phyloP scores from a whole-genome alignment of 2,113 vertebrate genomes.

The Apistogramma diplotaenia region DNA sequence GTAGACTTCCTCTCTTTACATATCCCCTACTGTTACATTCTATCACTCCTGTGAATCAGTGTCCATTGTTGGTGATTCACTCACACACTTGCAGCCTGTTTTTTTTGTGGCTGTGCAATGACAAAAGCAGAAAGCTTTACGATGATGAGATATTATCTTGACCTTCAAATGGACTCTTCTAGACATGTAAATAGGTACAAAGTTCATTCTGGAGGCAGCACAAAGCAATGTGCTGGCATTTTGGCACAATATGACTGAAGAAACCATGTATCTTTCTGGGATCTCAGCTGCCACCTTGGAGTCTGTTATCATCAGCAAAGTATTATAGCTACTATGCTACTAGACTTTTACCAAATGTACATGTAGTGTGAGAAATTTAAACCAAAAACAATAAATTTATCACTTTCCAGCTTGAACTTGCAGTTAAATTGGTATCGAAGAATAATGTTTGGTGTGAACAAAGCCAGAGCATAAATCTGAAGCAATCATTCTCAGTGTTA shows the following conservation, averaged over 20 bases:
- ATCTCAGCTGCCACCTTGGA: not conserved
- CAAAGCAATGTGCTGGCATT: not conserved
- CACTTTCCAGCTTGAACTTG: too few species aligned
- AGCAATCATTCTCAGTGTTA: not conserved
- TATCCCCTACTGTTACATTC: not conserved
- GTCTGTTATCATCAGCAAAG: not conserved
- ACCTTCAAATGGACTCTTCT: not conserved
- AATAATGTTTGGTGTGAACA: not conserved
- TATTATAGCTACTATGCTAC: not conserved
- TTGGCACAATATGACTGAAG: not conserved
- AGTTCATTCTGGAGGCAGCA: not conserved
- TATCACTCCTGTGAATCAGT: not conserved
- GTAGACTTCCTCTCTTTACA: not conserved
- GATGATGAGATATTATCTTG: not conserved
- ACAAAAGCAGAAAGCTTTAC: not conserved
- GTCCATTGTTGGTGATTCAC: not conserved
- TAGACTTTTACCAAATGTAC: not conserved
- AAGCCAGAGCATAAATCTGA: not conserved
- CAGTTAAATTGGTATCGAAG: not conserved
- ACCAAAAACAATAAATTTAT: too few species aligned
- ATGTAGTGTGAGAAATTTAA: not conserved
- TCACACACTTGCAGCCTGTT: not conserved
- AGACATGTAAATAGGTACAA: not conserved
- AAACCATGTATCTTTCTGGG: not conserved
- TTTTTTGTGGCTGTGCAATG: not conserved